Evolutionary conservation across 2,888 invertebrate genomes (phyloP).

Genomic region (Cyaniris semiargus): DNA sequence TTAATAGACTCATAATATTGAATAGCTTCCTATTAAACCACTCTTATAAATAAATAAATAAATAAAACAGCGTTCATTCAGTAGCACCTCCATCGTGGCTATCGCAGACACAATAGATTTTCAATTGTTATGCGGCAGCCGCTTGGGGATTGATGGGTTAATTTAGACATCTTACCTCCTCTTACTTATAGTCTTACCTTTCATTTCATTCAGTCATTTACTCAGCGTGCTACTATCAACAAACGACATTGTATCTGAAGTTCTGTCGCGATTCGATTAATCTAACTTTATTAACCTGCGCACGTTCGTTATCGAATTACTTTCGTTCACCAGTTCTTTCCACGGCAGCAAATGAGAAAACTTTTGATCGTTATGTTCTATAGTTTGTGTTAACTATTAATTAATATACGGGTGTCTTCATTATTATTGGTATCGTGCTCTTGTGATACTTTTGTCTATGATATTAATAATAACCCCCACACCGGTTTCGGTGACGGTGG

Average conservation of each 20-base stretch:
- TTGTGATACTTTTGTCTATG: not conserved
- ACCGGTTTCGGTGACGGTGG: too few species aligned
- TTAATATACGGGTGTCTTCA: not conserved
- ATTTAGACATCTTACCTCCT: too few species aligned
- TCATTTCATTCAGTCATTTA: not conserved
- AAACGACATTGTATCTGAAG: conserved; percentile 19
- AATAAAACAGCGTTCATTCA: too few species aligned
- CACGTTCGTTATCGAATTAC: conserved; percentile 15
- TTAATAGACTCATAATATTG: too few species aligned
- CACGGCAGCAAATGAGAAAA: conserved; percentile 17
- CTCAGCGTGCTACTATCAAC: not conserved
- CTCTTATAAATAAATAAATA: too few species aligned
- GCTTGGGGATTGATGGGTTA: too few species aligned
- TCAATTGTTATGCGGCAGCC: too few species aligned
- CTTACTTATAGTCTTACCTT: not conserved
- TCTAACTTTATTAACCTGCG: conserved; percentile 31
- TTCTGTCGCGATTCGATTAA: conserved; percentile 27
- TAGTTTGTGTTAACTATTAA: conserved; percentile 25
- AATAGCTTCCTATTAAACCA: too few species aligned
- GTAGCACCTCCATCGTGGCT: too few species aligned
- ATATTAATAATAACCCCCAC: too few species aligned
- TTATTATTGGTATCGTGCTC: not conserved
- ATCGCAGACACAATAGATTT: too few species aligned
- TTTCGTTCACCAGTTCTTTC: conserved; percentile 12
- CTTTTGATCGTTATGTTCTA: conserved; percentile 17